Conservation (phyloP, 2,888 invertebrate species). For the Branchipolynoe longqiensis region DNA sequence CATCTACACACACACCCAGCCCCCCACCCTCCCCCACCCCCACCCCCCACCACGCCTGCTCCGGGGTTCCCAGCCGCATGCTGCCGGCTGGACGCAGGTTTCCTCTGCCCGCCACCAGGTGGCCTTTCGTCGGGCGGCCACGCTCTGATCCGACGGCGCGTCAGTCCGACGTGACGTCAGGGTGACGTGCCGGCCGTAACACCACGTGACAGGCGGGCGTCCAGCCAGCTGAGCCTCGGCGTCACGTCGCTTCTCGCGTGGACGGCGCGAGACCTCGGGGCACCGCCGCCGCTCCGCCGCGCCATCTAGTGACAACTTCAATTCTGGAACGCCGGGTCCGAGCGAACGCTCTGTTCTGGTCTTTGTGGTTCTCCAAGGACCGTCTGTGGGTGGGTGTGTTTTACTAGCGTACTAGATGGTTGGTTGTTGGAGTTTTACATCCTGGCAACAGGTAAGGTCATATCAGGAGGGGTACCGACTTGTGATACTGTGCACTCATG, state of each 20-base stretch:
- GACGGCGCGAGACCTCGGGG: constrained; percentile 44
- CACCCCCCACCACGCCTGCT: no score
- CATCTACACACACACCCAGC: no score
- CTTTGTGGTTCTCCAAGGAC: constrained; percentile 25
- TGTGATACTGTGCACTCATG: no score
- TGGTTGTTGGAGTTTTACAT: no score
- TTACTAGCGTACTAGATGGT: no score
- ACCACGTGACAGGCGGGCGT: constrained; percentile 56
- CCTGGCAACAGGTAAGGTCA: no score
- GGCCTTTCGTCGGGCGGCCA: constrained; percentile 40
- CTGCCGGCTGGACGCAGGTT: constrained; percentile 43
- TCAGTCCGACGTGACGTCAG: constrained; percentile 32
- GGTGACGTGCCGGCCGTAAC: constrained; percentile 42
- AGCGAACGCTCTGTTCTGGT: neutral
- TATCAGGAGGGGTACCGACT: no score
- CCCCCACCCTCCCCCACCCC: no score
- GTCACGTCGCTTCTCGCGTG: constrained; percentile 44
- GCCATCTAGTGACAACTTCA: constrained; percentile 48
- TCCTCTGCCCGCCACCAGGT: constrained; percentile 33
- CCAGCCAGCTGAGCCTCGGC: constrained; percentile 55
- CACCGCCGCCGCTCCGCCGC: constrained; percentile 5
- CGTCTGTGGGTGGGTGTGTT: constrained; percentile 1
- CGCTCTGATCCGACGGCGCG: constrained; percentile 41
- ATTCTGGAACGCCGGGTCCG: constrained; percentile 6
- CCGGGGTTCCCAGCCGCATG: neutral